phyloP scores from a whole-genome alignment of 2,888 invertebrate species.

The Limnephilus rhombicus region DNA sequence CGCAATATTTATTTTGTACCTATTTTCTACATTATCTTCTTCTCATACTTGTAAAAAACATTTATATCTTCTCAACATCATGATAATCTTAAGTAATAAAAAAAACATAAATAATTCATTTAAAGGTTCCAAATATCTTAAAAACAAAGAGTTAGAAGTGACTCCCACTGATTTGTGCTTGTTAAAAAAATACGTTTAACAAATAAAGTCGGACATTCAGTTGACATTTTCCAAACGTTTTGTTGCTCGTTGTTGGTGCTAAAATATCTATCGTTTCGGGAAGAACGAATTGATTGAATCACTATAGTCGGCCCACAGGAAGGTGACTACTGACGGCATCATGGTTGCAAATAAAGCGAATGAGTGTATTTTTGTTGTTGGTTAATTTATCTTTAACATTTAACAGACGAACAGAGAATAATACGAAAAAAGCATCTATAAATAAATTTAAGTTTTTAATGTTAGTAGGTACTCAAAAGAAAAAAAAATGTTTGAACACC shows the following conservation, averaged over 20 bases:
- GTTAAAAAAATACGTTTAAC: neutral
- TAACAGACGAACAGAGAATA: no score
- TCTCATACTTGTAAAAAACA: neutral
- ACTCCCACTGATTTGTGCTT: neutral
- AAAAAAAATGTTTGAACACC: no score
- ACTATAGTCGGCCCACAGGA: neutral
- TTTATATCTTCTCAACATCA: neutral
- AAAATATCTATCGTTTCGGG: conserved; percentile 34
- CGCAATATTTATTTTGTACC: no score
- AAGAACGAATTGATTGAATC: conserved; percentile 3
- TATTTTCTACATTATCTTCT: neutral
- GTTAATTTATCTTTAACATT: no score
- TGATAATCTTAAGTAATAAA: neutral
- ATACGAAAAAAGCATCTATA: no score
- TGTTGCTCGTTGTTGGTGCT: neutral
- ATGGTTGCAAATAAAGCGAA: neutral
- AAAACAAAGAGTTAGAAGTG: neutral
- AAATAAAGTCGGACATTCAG: neutral
- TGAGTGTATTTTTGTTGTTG: no score
- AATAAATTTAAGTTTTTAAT: no score
- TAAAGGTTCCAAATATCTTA: neutral
- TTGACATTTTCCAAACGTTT: neutral
- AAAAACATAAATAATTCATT: neutral
- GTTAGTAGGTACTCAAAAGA: no score
- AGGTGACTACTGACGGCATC: neutral